Evolutionary conservation across 2,888 invertebrate genomes (phyloP), one percentile per base, ranked within the genome.

Genomic region (Cataglyphis albicans): DNA sequence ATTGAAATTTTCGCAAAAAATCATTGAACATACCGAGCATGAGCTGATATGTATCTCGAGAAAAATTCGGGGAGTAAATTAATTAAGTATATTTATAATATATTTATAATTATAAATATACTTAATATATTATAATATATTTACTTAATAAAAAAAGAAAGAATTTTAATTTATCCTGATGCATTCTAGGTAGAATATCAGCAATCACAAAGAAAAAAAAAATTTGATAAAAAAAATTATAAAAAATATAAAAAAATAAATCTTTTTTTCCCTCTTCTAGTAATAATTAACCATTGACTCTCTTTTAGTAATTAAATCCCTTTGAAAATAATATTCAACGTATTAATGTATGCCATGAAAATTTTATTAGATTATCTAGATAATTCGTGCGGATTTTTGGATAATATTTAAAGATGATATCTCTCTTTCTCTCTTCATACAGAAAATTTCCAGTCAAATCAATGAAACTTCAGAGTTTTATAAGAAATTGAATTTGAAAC

Each of bases 1-100:
- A 75, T 74, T 52, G 63, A 64, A 18, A 15, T 64, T 35, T 48
- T 75, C 35, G 32, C 29, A 63, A 63, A 25, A 48, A 38, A 21
- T 15, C 15, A n/a, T 21, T 38, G 1, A 68, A 44, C 41, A 0
- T 59, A 18, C 4, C 32, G 7, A 61, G n/a, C 59, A 41, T 10
- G 18, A 25, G 18, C 38, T 0, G 38, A 35, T 10, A 5, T 12
- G 21, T n/a, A 52, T 55, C 15, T 38, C 12, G 12, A 41, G 1
- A 38, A 64, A n/a, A 35, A 18, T 63, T 38, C 15, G 6, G 41
- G 21, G 12, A 64, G 21, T 64, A 64, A 63, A 63, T 63, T 35
- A 63, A 32, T 7, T 48, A n/a, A 2, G 0, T 41, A 18, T 25
- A 35, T 35, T 52, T 52, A 7, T 5, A 15, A 6, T 52, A n/a